Evolutionary conservation across 2,888 invertebrate species (phyloP), one percentile per base, ranked within the genome.

Genomic region (Therioaphis trifolii): DNA sequence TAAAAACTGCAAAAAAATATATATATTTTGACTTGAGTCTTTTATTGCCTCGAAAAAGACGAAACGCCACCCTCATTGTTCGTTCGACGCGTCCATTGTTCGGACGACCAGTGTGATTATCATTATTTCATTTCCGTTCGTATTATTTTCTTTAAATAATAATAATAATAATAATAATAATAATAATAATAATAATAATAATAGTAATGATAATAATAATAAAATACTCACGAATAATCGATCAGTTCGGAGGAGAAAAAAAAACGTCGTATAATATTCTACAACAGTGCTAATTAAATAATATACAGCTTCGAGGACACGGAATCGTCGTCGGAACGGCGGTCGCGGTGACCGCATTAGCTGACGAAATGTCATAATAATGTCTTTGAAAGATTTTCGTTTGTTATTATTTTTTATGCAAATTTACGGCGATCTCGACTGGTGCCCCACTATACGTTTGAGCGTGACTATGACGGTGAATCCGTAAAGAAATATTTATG

Each of bases 61-160:
- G 21, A 63, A 66, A 66, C 21, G 21, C 35, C 66, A 24, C 11
- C 18, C 35, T n/a, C 35, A 66, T 78, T 78, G 66, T 77, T 66
- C 52, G 15, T 63, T 49, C 63, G 21, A 66, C 21, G 49, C 21
- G 0, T 35, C 21, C 49, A 35, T 77, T 77, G 49, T 75, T 29
- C 49, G 9, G 1, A 14, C 4, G 15, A 11, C 12, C 49, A 3
- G 63, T 66, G 77, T 18, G 35, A 66, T 77, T 77, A 66, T 52
- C 35, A 7, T 52, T 77, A 66, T 77, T 66, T 29, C 15, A 21
- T 77, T 63, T 63, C 12, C 61, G 14, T 61, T 58, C 24, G 40
- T 43, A 75, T 58, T 74, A 74, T 55, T 69, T 40, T 46, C 24
- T 63, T 63, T 63, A 5, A 63, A 29, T n/a, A 66, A n/a, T n/a